Conservation (phyloP, 1,140 invertebrate species). For the Andrena cerasifolii region DNA sequence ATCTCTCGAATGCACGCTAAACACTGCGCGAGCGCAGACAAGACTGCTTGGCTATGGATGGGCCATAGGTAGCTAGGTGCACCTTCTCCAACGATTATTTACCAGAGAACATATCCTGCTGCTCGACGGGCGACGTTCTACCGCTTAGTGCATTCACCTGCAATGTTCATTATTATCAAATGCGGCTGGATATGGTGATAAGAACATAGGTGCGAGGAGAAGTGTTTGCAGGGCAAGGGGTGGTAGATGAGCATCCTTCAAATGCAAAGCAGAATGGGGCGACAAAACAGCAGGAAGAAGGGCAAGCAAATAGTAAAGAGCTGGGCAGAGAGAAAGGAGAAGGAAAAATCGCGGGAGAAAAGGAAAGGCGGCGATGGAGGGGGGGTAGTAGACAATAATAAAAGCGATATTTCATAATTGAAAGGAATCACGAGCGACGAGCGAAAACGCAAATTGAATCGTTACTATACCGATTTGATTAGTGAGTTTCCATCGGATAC, state of each 20-base stretch:
- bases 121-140: too few relatives aligned
- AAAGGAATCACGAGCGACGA: neutral
- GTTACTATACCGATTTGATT: constrained; percentile 35
- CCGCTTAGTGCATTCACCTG: neutral
- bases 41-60: constrained; percentile 45
- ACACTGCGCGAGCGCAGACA: constrained; percentile 46
- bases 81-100: constrained; percentile 18
- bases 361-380: neutral
- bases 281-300: neutral
- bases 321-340: neutral
- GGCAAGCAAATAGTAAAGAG: neutral
- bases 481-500: constrained; percentile 59
- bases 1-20: constrained; percentile 16
- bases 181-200: too few relatives aligned
- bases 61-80: too few relatives aligned
- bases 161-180: too few relatives aligned
- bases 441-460: neutral
- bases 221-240: neutral
- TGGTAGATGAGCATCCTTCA: neutral
- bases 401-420: neutral
- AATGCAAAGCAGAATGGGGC: neutral
- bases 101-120: neutral
- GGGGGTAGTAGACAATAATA: too few relatives aligned
- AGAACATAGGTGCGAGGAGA: too few relatives aligned
- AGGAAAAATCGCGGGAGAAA: neutral